These are phyloP conservation scores for Patella ulyssiponensis DNA, from an alignment of 2,888 invertebrate genomes.

Conservation along the genomic window DNA sequence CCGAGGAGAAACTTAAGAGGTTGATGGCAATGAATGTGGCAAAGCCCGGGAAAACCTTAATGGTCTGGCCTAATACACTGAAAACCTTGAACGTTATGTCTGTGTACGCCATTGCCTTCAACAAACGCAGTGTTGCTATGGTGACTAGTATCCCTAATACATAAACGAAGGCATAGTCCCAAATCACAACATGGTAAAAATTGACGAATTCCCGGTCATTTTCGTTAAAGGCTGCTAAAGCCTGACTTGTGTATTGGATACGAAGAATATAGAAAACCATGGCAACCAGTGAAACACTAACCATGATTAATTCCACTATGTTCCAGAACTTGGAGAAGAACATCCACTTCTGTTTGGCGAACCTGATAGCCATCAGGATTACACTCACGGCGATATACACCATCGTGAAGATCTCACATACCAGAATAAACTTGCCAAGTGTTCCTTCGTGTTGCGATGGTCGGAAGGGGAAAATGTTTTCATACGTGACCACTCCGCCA, in stretches of 20 bases:
- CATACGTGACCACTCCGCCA: conserved; percentile 54
- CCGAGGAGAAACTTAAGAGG: conserved; percentile 47
- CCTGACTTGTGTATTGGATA: conserved; percentile 37
- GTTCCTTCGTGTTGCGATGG: conserved; percentile 48
- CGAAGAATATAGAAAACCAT: conserved; percentile 46
- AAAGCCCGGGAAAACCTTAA: conserved; percentile 50
- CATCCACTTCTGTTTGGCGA: conserved; percentile 37
- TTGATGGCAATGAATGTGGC: conserved; percentile 48
- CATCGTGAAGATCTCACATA: conserved; percentile 46
- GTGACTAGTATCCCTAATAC: conserved; percentile 48
- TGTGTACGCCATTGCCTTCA: conserved; percentile 56
- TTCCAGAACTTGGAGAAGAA: conserved; percentile 52
- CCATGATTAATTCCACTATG: conserved; percentile 43
- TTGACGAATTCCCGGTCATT: conserved; percentile 55
- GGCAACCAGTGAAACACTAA: conserved; percentile 38
- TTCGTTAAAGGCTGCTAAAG: conserved; percentile 45
- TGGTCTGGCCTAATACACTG: conserved; percentile 46
- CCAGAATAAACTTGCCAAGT: conserved; percentile 44
- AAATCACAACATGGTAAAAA: conserved; percentile 54
- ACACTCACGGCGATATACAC: conserved; percentile 42
- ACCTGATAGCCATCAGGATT: conserved; percentile 34
- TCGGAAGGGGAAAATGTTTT: conserved; percentile 47
- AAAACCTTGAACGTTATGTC: conserved; percentile 47
- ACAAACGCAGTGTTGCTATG: conserved; percentile 48
- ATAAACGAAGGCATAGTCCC: conserved; percentile 50